Percentiles rank a stretch among this genome's conserved stretches.
These are phyloP conservation scores for Melanostoma scalare DNA, from an alignment of 2,888 invertebrate species.

Conservation along the genomic window DNA sequence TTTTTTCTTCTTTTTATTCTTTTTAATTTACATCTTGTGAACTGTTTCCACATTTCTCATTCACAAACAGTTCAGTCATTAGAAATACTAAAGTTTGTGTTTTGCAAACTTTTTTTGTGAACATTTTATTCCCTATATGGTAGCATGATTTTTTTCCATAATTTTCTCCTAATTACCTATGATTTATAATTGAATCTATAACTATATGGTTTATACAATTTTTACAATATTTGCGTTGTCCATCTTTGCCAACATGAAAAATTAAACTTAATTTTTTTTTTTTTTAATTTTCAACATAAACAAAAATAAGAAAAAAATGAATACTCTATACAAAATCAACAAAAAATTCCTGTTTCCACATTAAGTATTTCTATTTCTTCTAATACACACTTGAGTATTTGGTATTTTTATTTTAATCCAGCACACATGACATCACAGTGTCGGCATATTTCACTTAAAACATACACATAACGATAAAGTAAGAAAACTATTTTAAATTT, in stretches of 20 bases:
- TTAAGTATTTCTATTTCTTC: constrained; percentile 14
- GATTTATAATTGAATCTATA: constrained; percentile 40
- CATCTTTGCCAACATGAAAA: constrained; percentile 36
- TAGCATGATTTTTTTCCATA: constrained; percentile 35
- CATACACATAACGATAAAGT: constrained; percentile 1
- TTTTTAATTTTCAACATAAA: constrained; percentile 57
- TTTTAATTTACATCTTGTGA: constrained; percentile 71
- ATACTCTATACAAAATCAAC: constrained; percentile 27
- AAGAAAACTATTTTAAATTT: constrained; percentile 30
- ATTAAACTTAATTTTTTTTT: constrained; percentile 33
- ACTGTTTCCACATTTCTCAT: constrained; percentile 43
- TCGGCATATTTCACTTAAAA: constrained; percentile 35
- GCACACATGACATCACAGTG: constrained; percentile 59
- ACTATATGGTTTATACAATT: constrained; percentile 71
- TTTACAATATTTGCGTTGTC: constrained; percentile 56
- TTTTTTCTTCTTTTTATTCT: constrained; percentile 65
- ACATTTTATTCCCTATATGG: constrained; percentile 28
- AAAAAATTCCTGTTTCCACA: constrained; percentile 40
- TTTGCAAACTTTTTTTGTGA: not conserved
- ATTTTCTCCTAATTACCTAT: constrained; percentile 68
- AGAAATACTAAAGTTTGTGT: constrained; percentile 18
- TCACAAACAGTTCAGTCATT: constrained; percentile 36
- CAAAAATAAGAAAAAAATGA: constrained; percentile 33
- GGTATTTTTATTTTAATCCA: constrained; percentile 56
- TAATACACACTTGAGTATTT: constrained; percentile 69